These are phyloP conservation scores for Drosophila parvula DNA, from an alignment of 1,140 invertebrate species.

Conservation along the genomic window DNA sequence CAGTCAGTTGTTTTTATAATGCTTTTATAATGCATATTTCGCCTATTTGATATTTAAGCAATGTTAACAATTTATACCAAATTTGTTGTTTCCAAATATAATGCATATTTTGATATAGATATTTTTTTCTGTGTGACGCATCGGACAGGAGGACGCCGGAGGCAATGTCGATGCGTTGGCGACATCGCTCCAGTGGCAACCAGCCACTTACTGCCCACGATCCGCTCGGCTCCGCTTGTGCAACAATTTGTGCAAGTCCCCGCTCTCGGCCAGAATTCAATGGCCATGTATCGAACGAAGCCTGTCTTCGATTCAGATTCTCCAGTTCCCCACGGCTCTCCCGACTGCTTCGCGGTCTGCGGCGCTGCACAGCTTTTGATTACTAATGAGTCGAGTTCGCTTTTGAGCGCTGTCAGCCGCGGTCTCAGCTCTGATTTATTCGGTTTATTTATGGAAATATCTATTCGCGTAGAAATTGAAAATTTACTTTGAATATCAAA, in stretches of 20 bases:
- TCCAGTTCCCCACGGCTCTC: neutral
- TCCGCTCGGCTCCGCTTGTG: constrained; percentile 47
- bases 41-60: neutral
- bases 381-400: constrained; percentile 69
- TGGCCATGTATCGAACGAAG: constrained; percentile 29
- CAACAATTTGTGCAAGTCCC: constrained; percentile 69
- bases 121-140: constrained; percentile 1
- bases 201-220: constrained; percentile 60
- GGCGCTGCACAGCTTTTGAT: constrained; percentile 72
- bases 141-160: constrained; percentile 16
- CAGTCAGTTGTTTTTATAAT: too few species aligned
- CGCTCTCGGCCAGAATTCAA: constrained; percentile 60
- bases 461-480: constrained; percentile 77
- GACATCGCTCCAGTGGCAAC: constrained; percentile 65
- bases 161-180: constrained; percentile 58
- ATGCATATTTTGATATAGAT: neutral
- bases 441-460: constrained; percentile 79
- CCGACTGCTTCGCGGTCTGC: neutral
- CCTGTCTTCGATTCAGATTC: constrained; percentile 20
- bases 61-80: neutral
- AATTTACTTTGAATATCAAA: constrained; percentile 77
- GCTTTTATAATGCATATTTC: too few species aligned
- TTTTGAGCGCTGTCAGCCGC: constrained; percentile 45
- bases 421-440: constrained; percentile 74
- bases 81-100: neutral